These are phyloP conservation scores for Ennomos quercinarius DNA, from an alignment of 2,888 invertebrate genomes.

Conservation along the genomic window DNA sequence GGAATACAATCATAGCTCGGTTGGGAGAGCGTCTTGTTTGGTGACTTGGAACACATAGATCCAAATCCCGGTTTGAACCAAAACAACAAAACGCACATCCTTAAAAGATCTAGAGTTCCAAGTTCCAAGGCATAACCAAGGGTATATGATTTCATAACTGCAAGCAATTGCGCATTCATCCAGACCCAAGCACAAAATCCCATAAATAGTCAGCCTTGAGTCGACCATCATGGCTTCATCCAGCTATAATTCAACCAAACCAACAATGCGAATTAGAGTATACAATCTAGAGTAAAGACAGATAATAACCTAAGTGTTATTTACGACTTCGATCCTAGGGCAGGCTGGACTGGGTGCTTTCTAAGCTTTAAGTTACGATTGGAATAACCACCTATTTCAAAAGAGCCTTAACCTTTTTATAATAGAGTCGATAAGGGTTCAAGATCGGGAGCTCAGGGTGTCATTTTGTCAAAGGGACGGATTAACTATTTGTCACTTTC, in stretches of 20 bases:
- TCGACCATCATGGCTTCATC: constrained; percentile 38
- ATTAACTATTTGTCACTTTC: constrained; percentile 52
- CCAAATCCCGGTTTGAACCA: too few species aligned
- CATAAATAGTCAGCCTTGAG: constrained; percentile 9
- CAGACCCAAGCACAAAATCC: background rate
- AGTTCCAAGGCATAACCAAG: background rate
- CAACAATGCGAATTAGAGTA: constrained; percentile 66
- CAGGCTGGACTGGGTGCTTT: constrained; percentile 59
- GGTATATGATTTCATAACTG: background rate
- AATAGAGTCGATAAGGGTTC: constrained; percentile 29
- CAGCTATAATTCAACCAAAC: constrained; percentile 54
- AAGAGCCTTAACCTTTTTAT: constrained; percentile 18
- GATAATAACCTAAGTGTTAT: constrained; percentile 67
- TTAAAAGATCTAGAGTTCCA: too few species aligned
- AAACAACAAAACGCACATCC: too few species aligned
- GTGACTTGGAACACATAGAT: too few species aligned
- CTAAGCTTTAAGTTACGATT: constrained; percentile 71
- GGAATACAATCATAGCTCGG: too few species aligned
- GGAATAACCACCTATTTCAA: constrained; percentile 23
- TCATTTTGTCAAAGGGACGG: constrained; percentile 43
- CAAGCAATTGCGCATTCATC: constrained; percentile 8
- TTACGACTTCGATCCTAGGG: constrained; percentile 60
- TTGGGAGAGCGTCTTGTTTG: too few species aligned
- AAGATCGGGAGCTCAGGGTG: constrained; percentile 42
- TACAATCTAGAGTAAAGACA: constrained; percentile 68